A percentile compares a stretch with the other conserved stretches of the same genome.
These are phyloP conservation scores for Macroglossus sobrinus DNA, from an alignment of 2,113 vertebrate species.

Conservation along the genomic window DNA sequence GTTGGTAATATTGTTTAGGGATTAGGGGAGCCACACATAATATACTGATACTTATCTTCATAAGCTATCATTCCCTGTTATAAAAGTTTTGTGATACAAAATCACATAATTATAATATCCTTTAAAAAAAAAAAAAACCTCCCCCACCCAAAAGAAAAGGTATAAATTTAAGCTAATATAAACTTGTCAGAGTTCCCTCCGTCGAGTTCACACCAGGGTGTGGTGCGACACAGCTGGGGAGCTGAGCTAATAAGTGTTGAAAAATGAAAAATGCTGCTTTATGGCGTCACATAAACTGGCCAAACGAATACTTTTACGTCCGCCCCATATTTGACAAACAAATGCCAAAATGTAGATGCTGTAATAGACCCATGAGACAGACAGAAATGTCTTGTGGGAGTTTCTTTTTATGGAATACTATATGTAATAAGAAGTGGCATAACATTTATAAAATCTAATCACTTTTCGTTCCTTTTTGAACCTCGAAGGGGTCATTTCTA, in stretches of 20 bases:
- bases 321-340: constrained; percentile 65
- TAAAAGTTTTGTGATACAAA: constrained; percentile 41
- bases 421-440: constrained; percentile 26
- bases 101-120: constrained; percentile 51
- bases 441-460: constrained; percentile 67
- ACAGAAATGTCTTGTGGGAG: neutral
- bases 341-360: constrained; percentile 62
- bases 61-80: neutral
- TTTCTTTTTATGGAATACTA: constrained; percentile 52
- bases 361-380: constrained; percentile 33
- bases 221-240: constrained; percentile 79
- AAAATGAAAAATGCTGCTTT: constrained; percentile 78
- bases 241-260: constrained; percentile 80
- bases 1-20: neutral
- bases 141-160: constrained; percentile 65
- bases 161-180: constrained; percentile 75
- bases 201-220: constrained; percentile 76
- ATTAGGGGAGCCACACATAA: neutral
- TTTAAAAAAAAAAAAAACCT: constrained; percentile 18
- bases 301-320: constrained; percentile 66
- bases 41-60: neutral
- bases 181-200: constrained; percentile 75
- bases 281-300: constrained; percentile 77
- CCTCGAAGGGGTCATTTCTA: constrained; percentile 52
- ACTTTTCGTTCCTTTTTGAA: constrained; percentile 60